These are phyloP conservation scores for Apogon talboti DNA, from an alignment of 2,797 vertebrate genomes.

Conservation along the genomic window DNA sequence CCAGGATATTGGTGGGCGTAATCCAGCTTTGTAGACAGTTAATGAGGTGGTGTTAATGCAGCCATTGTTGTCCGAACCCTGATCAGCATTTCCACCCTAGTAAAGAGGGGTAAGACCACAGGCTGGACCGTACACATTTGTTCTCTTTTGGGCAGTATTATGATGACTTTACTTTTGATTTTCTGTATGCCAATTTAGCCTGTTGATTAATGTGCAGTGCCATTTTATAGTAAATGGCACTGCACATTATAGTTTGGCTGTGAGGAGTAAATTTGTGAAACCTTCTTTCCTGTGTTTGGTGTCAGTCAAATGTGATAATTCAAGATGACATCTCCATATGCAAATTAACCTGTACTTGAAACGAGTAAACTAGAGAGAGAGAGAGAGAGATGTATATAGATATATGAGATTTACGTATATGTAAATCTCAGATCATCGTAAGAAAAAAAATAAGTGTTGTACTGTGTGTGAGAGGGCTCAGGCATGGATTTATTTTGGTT, in stretches of 20 bases:
- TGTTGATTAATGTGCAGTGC: constrained; percentile 1
- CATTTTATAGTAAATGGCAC: background rate
- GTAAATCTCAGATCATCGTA: background rate
- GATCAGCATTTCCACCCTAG: constrained; percentile 1
- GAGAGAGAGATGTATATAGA: too few species aligned
- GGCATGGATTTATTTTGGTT: background rate
- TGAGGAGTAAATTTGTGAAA: background rate
- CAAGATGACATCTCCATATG: background rate
- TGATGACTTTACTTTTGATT: background rate
- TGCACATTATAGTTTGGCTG: too few species aligned
- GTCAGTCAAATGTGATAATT: background rate
- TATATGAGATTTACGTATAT: too few species aligned
- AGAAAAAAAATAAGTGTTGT: background rate
- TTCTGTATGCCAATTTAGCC: constrained; percentile 10
- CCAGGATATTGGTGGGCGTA: constrained; percentile 20
- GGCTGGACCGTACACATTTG: background rate
- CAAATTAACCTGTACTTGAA: background rate
- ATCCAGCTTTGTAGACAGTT: constrained; percentile 32
- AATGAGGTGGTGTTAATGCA: constrained; percentile 20
- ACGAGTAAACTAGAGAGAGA: too few species aligned
- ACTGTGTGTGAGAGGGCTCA: background rate
- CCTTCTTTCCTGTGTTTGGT: background rate
- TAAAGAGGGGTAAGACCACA: background rate
- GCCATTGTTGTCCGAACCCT: constrained; percentile 21
- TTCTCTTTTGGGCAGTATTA: background rate